Evolutionary conservation across 1,140 invertebrate species (phyloP), one percentile per base, ranked within the genome.

Genomic region (Matsumurasca onukii): DNA sequence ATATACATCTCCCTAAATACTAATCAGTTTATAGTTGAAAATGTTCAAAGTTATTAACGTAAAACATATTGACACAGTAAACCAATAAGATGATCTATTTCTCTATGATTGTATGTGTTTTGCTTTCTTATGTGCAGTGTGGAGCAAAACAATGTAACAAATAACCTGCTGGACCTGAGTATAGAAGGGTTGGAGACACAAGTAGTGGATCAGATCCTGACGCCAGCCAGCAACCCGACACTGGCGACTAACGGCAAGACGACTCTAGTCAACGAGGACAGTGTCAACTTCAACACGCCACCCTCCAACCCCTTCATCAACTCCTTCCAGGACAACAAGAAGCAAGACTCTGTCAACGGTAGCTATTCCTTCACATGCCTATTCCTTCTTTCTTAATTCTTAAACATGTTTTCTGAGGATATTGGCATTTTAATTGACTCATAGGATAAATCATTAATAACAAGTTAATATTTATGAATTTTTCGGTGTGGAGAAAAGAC

Each of bases 111-210:
- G n/a, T n/a, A n/a, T n/a, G n/a, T n/a, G n/a, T n/a, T n/a, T n/a
- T n/a, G n/a, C n/a, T n/a, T n/a, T n/a, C n/a, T n/a, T n/a, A n/a
- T n/a, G n/a, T n/a, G n/a, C n/a, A 48, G 52, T 39, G 52, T 70
- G 62, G 65, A 68, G 48, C 48, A 73, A 62, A 73, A 71, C 29
- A 73, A 73, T 52, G 70, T 73, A 59, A 73, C 72, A 9, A 73
- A 73, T 52, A 71, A 67, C 30, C 59, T 73, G 45, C 49, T 73
- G 25, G 72, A 73, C 68, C 52, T 73, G 69, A 63, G 66, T 27
- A 45, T 65, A 65, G 62, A 65, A 27, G 15, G 62, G n/a, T 31
- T 22, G 1, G 66, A 68, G 29, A 62, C 31, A 49, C n/a, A n/a
- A n/a, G n/a, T n/a, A n/a, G n/a, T n/a, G n/a, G n/a, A n/a, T n/a